A percentile compares a stretch with the other conserved stretches of the same genome.
These are phyloP conservation scores for Rhagonycha lutea DNA, from an alignment of 2,888 invertebrate genomes.

Conservation along the genomic window DNA sequence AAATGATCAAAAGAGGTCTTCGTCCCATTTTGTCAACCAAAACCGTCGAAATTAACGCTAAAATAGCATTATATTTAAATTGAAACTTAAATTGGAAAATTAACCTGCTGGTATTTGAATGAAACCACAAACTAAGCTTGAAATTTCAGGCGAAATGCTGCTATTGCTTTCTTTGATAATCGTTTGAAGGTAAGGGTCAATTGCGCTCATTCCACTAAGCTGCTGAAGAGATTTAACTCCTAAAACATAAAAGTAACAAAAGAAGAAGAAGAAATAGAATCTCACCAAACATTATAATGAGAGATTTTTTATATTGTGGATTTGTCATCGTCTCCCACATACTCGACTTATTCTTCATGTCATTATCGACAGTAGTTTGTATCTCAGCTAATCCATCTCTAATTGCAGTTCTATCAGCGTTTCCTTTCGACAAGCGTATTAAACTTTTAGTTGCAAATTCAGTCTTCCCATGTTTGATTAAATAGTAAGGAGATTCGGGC, in stretches of 20 bases:
- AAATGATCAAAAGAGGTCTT: constrained; percentile 59
- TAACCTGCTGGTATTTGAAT: constrained; percentile 62
- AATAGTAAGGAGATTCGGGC: constrained; percentile 56
- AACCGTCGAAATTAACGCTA: constrained; percentile 6
- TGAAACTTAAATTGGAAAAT: background rate
- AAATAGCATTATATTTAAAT: background rate
- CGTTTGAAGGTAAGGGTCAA: constrained; percentile 50
- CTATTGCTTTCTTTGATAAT: constrained; percentile 61
- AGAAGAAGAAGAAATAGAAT: background rate
- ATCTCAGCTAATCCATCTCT: constrained; percentile 53
- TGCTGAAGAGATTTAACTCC: background rate
- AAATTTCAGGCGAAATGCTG: constrained; percentile 59
- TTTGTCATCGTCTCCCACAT: constrained; percentile 5
- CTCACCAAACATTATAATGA: constrained; percentile 2
- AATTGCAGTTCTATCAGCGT: constrained; percentile 51
- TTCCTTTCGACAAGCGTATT: constrained; percentile 44
- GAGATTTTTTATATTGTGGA: constrained; percentile 1
- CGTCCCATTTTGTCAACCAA: constrained; percentile 62
- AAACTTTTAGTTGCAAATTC: constrained; percentile 46
- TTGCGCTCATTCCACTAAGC: background rate
- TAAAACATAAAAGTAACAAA: background rate
- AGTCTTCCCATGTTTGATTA: constrained; percentile 50
- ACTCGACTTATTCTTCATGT: constrained; percentile 4
- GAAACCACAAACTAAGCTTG: constrained; percentile 64
- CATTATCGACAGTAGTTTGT: constrained; percentile 43